Conservation (phyloP, 2,113 vertebrate genomes). For the Hemibagrus wyckioides region DNA sequence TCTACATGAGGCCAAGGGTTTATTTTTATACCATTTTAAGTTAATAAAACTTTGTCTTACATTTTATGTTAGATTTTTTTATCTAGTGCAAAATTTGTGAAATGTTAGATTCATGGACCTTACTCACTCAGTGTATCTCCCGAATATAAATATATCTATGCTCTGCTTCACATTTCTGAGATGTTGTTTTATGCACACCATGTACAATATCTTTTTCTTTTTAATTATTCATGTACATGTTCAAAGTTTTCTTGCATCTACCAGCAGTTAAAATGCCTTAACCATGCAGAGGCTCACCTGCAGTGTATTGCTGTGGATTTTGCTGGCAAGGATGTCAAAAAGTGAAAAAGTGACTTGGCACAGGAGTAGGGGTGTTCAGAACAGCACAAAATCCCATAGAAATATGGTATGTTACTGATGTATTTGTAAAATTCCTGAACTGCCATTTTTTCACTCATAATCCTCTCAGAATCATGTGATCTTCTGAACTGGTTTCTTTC, state of each 20-base stretch:
- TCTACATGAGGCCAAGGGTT: slow-evolving; percentile 79
- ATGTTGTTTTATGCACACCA: slow-evolving; percentile 76
- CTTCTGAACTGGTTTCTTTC: not conserved
- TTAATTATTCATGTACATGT: slow-evolving; percentile 15
- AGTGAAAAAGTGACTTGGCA: not conserved
- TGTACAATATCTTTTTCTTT: slow-evolving; percentile 72
- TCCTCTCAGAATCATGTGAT: not conserved
- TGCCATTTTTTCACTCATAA: not conserved
- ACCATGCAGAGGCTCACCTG: slow-evolving; percentile 75
- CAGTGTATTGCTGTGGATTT: not conserved
- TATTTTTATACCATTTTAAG: slow-evolving; percentile 90
- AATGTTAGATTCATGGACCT: slow-evolving; percentile 82
- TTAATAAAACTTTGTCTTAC: slow-evolving; percentile 70
- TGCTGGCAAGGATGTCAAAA: not conserved
- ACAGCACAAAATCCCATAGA: not conserved
- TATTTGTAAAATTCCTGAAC: not conserved
- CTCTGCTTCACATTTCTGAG: slow-evolving; percentile 75
- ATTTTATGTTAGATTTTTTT: slow-evolving; percentile 64
- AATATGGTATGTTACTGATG: not conserved
- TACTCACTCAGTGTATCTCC: slow-evolving; percentile 33
- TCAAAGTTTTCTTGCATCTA: slow-evolving; percentile 76
- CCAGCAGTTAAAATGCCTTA: slow-evolving; percentile 90
- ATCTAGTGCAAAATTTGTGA: slow-evolving; percentile 82
- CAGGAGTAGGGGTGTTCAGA: not conserved
- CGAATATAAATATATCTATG: slow-evolving; percentile 52